Percentiles rank a stretch among this genome's conserved stretches.
Conservation (phyloP, 2,113 vertebrate genomes). For the Oxygymnocypris stewartii region DNA sequence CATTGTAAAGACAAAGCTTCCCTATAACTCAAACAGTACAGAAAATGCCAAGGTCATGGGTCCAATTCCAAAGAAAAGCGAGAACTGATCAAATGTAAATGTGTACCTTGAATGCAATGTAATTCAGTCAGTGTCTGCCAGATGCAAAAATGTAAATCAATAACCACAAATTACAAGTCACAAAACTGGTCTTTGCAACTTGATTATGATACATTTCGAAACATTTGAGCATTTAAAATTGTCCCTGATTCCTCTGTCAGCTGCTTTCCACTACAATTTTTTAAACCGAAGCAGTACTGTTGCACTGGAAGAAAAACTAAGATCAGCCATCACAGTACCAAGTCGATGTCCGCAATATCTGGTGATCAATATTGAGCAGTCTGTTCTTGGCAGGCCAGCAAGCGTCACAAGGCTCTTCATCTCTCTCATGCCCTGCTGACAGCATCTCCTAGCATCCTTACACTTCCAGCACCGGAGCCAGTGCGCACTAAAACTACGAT, state of each 20-base stretch:
- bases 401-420: constrained; percentile 47
- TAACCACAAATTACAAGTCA: neutral
- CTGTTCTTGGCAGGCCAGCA: constrained; percentile 41
- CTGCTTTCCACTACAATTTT: neutral
- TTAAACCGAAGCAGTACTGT: constrained; percentile 17
- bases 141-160: neutral
- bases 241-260: neutral
- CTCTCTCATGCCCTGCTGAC: constrained; percentile 40
- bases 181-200: neutral
- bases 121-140: neutral
- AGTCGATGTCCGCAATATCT: constrained; percentile 38
- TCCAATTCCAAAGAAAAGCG: neutral
- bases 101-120: neutral
- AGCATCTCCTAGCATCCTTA: constrained; percentile 38
- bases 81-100: neutral
- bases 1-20: neutral
- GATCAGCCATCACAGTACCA: neutral
- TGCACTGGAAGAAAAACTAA: neutral
- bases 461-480: constrained; percentile 3
- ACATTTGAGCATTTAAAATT: neutral
- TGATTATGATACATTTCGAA: neutral
- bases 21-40: too few species aligned
- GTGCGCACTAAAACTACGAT: neutral
- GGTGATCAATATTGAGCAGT: constrained; percentile 46
- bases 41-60: too few species aligned